These are phyloP conservation scores for Chiloscyllium punctatum DNA, from an alignment of 2,797 vertebrate genomes.

Conservation along the genomic window DNA sequence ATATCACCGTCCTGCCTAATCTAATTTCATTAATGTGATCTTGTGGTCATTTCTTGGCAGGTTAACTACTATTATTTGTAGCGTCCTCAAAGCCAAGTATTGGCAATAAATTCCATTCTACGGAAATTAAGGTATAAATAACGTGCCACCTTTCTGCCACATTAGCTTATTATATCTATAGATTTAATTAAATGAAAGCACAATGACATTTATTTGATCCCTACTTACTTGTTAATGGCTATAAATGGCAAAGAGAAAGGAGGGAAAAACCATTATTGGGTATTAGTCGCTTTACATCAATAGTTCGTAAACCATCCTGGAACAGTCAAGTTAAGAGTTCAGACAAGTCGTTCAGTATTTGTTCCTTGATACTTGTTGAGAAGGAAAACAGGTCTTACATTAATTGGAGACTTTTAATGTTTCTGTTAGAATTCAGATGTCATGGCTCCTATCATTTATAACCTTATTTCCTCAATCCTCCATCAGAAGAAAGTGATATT, in stretches of 20 bases:
- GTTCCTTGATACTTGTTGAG: neutral
- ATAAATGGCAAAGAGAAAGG: slow-evolving; percentile 59
- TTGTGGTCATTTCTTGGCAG: slow-evolving; percentile 72
- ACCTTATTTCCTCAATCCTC: too few species aligned
- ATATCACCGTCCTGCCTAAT: slow-evolving; percentile 64
- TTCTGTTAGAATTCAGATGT: neutral
- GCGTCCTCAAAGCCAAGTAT: slow-evolving; percentile 74
- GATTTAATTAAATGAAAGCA: slow-evolving; percentile 95
- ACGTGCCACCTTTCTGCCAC: slow-evolving; percentile 58
- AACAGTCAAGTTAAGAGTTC: neutral
- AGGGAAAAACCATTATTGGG: slow-evolving; percentile 51
- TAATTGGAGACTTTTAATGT: neutral
- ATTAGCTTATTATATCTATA: slow-evolving; percentile 84
- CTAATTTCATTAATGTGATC: slow-evolving; percentile 85
- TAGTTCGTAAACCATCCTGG: slow-evolving; percentile 52
- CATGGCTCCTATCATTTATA: neutral
- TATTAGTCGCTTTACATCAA: slow-evolving; percentile 57
- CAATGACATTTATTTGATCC: slow-evolving; percentile 83
- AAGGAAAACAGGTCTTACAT: neutral
- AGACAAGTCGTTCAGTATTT: neutral
- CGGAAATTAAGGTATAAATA: slow-evolving; percentile 76
- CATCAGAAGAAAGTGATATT: neutral
- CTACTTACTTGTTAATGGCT: slow-evolving; percentile 75
- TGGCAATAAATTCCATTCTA: slow-evolving; percentile 71
- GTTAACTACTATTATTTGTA: slow-evolving; percentile 91